phyloP scores from a whole-genome alignment of 1,140 invertebrate species.

The Hylyphantes graminicola region DNA sequence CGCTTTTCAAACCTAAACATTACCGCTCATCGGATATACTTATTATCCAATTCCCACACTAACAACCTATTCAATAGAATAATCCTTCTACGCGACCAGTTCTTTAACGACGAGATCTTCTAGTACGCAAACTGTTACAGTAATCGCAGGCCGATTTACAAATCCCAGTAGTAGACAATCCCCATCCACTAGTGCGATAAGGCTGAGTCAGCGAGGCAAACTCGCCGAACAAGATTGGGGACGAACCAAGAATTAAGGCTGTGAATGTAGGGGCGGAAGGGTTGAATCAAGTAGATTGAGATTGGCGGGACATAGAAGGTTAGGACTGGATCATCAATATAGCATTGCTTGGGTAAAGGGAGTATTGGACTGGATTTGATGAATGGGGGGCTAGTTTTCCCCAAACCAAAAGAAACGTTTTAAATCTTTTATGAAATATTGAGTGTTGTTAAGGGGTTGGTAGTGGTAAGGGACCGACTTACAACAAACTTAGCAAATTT shows the following conservation, averaged over 20 bases:
- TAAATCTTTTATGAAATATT: no score
- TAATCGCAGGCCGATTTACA: constrained; percentile 30
- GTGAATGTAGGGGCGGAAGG: constrained; percentile 23
- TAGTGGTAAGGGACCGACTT: no score
- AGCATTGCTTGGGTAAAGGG: no score
- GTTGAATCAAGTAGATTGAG: constrained; percentile 27
- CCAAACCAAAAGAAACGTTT: no score
- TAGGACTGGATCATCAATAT: background rate
- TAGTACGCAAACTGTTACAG: constrained; percentile 9
- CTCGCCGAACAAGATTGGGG: constrained; percentile 40
- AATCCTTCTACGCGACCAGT: background rate
- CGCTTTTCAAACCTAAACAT: no score
- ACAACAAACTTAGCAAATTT: no score
- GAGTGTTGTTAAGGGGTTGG: no score
- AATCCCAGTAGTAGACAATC: constrained; percentile 22
- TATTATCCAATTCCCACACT: background rate
- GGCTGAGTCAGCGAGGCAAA: constrained; percentile 9
- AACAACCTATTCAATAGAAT: background rate
- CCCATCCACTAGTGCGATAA: constrained; percentile 13
- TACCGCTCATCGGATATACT: no score
- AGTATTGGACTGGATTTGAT: no score
- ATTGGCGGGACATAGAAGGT: constrained; percentile 7
- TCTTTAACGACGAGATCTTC: constrained; percentile 15
- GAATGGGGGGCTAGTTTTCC: no score
- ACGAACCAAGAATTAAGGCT: constrained; percentile 30